Conservation (phyloP, 2,797 vertebrate genomes). For the Margarornis squamiger region DNA sequence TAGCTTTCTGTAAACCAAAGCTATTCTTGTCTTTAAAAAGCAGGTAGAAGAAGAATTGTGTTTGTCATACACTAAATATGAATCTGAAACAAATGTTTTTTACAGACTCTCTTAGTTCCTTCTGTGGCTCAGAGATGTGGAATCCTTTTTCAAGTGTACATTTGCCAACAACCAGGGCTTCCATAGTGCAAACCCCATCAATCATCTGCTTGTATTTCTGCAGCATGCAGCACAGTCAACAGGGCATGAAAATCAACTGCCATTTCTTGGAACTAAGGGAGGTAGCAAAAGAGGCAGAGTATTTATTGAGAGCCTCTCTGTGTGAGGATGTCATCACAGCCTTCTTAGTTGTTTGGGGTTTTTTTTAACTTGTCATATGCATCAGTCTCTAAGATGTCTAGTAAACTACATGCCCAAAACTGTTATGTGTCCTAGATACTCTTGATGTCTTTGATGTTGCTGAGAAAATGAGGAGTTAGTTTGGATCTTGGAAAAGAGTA, state of each 20-base stretch:
- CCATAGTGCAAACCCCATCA: conserved; percentile 5
- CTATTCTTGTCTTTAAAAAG: background rate
- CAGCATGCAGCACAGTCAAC: background rate
- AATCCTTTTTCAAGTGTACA: background rate
- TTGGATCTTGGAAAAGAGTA: background rate
- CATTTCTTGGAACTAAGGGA: background rate
- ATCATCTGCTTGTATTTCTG: conserved; percentile 27
- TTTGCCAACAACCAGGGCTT: conserved; percentile 1
- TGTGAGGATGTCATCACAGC: background rate
- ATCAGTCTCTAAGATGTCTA: background rate
- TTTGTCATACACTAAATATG: background rate
- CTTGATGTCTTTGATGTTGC: background rate
- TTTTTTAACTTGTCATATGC: background rate
- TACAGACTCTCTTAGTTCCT: background rate
- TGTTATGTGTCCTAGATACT: background rate
- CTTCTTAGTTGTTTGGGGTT: background rate
- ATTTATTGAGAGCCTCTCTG: background rate
- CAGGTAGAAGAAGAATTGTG: background rate
- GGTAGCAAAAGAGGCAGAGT: background rate
- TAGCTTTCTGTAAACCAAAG: background rate
- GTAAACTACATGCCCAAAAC: background rate
- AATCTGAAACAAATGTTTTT: background rate
- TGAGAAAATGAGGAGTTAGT: background rate
- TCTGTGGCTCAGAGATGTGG: background rate
- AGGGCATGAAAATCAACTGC: conserved; percentile 30